These are phyloP conservation scores for Cepphus grylle DNA, from an alignment of 2,113 vertebrate species.

Conservation along the genomic window DNA sequence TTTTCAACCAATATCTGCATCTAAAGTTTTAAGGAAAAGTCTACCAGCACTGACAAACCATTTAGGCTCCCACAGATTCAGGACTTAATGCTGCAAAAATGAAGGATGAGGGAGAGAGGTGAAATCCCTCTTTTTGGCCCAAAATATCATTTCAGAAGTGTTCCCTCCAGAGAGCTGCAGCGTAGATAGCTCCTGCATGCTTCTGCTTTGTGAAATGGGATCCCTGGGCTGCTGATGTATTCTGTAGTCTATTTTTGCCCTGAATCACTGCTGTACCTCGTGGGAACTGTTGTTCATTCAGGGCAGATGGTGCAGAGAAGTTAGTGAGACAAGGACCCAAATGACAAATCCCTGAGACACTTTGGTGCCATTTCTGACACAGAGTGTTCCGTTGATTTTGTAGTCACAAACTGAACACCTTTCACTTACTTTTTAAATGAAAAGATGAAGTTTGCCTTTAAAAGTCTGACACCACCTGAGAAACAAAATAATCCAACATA, in stretches of 20 bases:
- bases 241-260: neutral
- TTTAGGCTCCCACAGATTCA: neutral
- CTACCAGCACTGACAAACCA: neutral
- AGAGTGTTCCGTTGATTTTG: neutral
- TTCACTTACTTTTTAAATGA: neutral
- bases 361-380: slow-evolving; percentile 8
- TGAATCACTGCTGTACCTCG: neutral
- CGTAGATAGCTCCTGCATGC: neutral
- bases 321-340: neutral
- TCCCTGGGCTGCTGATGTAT: neutral
- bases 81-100: neutral
- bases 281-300: neutral
- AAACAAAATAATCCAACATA: neutral
- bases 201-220: neutral
- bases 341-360: neutral
- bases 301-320: neutral
- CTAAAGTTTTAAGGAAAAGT: neutral
- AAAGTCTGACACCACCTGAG: neutral
- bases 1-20: neutral
- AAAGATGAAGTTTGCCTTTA: neutral
- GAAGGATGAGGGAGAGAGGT: neutral
- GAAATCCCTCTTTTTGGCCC: neutral
- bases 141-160: neutral
- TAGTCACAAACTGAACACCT: neutral
- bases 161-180: neutral